Base-by-base conservation (phyloP, 1,140 invertebrate species). In the Drosophila biarmipes region DNA sequence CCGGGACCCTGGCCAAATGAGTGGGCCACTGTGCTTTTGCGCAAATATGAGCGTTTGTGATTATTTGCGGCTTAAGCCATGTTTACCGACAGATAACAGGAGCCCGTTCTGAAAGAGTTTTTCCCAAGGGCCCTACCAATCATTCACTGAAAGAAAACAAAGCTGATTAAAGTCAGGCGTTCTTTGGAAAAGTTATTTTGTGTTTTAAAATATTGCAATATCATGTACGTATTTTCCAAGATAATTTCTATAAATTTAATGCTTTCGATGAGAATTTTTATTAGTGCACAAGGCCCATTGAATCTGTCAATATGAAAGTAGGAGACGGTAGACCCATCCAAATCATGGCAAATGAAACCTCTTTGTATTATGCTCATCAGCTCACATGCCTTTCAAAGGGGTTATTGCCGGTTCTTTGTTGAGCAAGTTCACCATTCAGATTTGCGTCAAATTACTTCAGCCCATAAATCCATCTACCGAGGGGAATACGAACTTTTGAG, bases 41-140 rank as follows among this genome's bases (percentile, higher is more conserved):
- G 61, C 74, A 86, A 87, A 78, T 78, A 74, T 52, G 58, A 78
- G 74, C 78, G 62, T 77, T 72, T 76, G 64, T 78, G 75, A 89
- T 89, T 87, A 87, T 87, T 89, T 77, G 72, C 64, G 59, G 67
- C 79, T 84, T 89, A 63, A 69, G 66, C 62, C 62, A 68, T 72
- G 55, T 82, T 87, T 81, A 53, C 78, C 67, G 67, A 43, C 46
- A 77, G 58, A 66, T 61, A 66, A 56, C 61, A 53, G 59, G 34
- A 74, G 46, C 29, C 38, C 17, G 46, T 56, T 7, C 72, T 53
- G 40, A 75, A 75, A 75, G 71, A 75, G 73, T 76, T 76, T 52
- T 37, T 24, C 24, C n/a, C 24, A 34, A 21, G 15, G 21, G 37
- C 19, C 24, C 14, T 57, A 24, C 24, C 21, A 15, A 19, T 8